phyloP scores from a whole-genome alignment of 2,888 invertebrate species.

The Thymelicus acteon region DNA sequence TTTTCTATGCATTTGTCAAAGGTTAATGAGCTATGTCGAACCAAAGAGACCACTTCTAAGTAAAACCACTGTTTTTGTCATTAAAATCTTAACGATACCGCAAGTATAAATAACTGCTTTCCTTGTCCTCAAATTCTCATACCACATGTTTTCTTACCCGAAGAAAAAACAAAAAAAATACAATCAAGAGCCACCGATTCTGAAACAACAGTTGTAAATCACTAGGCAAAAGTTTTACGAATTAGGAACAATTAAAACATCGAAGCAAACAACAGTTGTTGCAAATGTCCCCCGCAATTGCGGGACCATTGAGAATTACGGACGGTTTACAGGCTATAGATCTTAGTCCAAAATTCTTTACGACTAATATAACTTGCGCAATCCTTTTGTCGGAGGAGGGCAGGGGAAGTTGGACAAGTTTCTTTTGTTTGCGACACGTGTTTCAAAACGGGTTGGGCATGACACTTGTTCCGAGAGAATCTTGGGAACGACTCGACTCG shows the following conservation, averaged over 20 bases:
- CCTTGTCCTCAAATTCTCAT: conserved; percentile 41
- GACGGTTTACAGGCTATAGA: conserved; percentile 80
- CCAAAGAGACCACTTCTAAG: conserved; percentile 41
- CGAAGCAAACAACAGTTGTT: conserved; percentile 83
- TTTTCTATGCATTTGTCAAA: background rate
- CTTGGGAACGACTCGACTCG: conserved; percentile 63
- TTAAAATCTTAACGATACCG: conserved; percentile 61
- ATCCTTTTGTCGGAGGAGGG: conserved; percentile 77
- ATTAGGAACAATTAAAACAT: conserved; percentile 84
- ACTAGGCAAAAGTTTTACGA: conserved; percentile 76
- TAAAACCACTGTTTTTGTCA: conserved; percentile 54
- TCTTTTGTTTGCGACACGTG: conserved; percentile 83
- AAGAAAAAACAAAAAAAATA: conserved; percentile 48
- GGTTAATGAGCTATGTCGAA: conserved; percentile 5
- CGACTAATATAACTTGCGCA: conserved; percentile 82
- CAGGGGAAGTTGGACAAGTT: conserved; percentile 67
- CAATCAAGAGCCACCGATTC: conserved; percentile 61
- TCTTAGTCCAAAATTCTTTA: conserved; percentile 83
- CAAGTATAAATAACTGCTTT: conserved; percentile 64
- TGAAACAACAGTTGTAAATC: conserved; percentile 77
- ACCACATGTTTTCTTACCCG: conserved; percentile 55
- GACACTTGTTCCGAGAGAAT: conserved; percentile 74
- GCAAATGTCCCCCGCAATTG: conserved; percentile 80
- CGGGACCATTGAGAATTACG: conserved; percentile 80
- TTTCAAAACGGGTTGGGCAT: conserved; percentile 80